Percentiles rank a stretch among this genome's conserved stretches.
Conservation (phyloP, 2,888 invertebrate genomes). For the Masnerella sp. region DNA sequence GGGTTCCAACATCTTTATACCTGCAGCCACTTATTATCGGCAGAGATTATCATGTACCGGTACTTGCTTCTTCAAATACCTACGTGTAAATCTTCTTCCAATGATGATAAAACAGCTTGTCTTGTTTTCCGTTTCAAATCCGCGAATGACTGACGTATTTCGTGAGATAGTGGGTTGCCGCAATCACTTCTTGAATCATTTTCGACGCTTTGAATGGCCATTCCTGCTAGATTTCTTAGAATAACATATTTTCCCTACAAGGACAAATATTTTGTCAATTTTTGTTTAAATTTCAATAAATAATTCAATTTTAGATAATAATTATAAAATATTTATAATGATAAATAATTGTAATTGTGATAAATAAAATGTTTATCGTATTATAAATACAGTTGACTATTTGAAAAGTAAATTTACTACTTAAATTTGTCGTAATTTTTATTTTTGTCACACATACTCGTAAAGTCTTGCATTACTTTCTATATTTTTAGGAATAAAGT, state of each 20-base stretch:
- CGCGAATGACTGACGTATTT: constrained; percentile 70
- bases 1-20: constrained; percentile 1
- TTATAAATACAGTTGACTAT: too few species aligned
- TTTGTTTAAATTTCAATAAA: too few species aligned
- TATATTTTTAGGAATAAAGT: too few species aligned
- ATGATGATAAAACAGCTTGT: constrained; percentile 75
- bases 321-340: too few species aligned
- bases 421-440: too few species aligned
- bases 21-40: constrained; percentile 31
- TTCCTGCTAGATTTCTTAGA: constrained; percentile 84
- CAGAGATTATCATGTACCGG: constrained; percentile 40
- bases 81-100: constrained; percentile 76
- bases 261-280: constrained; percentile 28
- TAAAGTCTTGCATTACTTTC: too few species aligned
- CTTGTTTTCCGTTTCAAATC: constrained; percentile 76
- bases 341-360: too few species aligned
- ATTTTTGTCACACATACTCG: too few species aligned
- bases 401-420: too few species aligned
- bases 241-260: constrained; percentile 84
- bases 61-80: constrained; percentile 47
- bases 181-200: constrained; percentile 78
- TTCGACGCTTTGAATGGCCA: constrained; percentile 81
- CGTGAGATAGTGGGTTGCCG: constrained; percentile 68
- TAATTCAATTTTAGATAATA: too few species aligned
- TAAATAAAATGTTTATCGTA: too few species aligned